Conservation (phyloP, 2,888 invertebrate genomes). For the Proisotoma minuta region DNA sequence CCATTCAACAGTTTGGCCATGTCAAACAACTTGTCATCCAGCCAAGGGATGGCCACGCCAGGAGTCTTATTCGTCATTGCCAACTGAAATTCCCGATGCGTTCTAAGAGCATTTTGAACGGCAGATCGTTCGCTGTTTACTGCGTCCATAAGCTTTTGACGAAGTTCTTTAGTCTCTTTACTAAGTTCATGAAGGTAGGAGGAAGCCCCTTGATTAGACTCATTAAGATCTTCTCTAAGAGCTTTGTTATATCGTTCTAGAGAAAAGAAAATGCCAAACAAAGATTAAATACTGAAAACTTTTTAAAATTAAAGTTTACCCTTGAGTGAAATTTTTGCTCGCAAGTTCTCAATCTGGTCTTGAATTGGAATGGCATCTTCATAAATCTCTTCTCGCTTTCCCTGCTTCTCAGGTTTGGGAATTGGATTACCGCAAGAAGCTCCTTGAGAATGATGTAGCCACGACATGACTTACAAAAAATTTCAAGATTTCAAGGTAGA, state of each 20-base stretch:
- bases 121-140: conserved; percentile 40
- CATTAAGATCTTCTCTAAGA: conserved; percentile 41
- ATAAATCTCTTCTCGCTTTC: conserved; percentile 21
- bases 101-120: conserved; percentile 44
- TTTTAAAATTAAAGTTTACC: conserved; percentile 15
- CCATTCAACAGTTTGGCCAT: conserved; percentile 39
- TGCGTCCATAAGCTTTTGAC: conserved; percentile 39
- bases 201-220: conserved; percentile 39
- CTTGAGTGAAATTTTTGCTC: conserved; percentile 43
- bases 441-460: conserved; percentile 31
- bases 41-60: conserved; percentile 41
- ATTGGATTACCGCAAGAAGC: conserved; percentile 38
- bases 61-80: conserved; percentile 38
- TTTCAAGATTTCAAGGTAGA: too few relatives aligned
- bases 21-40: conserved; percentile 47
- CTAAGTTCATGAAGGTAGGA: conserved; percentile 40
- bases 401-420: conserved; percentile 32
- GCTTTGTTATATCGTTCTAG: conserved; percentile 43
- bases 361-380: conserved; percentile 41
- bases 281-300: neutral
- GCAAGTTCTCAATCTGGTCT: conserved; percentile 46
- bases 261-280: neutral
- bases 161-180: conserved; percentile 39
- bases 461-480: conserved; percentile 30
- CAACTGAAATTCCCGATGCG: conserved; percentile 42